Percentiles rank a stretch among this genome's conserved stretches.
These are phyloP conservation scores for Hesperophylax magnus DNA, from an alignment of 1,140 invertebrate genomes.

Conservation along the genomic window DNA sequence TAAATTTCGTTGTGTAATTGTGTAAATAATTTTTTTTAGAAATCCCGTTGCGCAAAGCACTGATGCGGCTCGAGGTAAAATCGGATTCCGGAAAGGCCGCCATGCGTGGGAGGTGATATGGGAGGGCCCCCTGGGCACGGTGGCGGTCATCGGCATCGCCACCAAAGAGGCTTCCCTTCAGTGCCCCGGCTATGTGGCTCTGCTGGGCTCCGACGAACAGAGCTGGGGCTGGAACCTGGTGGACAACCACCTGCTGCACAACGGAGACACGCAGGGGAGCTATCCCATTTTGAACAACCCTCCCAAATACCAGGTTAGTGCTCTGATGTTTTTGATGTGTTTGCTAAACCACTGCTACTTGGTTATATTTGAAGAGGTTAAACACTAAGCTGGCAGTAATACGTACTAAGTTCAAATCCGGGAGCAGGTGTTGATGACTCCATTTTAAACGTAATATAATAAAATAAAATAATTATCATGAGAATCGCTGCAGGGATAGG, in stretches of 20 bases:
- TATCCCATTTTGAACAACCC: slow-evolving; percentile 97
- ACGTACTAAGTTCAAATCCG: no score
- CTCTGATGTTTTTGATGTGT: no score
- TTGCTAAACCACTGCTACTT: no score
- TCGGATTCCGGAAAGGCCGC: slow-evolving; percentile 92
- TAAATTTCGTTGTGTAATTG: no score
- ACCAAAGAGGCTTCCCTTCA: slow-evolving; percentile 93
- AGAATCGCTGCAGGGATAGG: no score
- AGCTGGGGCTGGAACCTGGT: slow-evolving; percentile 99
- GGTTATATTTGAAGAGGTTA: no score
- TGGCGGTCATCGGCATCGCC: slow-evolving; percentile 95
- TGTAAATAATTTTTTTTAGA: slow-evolving; percentile 65
- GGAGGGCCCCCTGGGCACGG: slow-evolving; percentile 97
- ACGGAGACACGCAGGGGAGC: slow-evolving; percentile 95
- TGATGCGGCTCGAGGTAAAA: slow-evolving; percentile 95
- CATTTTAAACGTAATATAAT: no score
- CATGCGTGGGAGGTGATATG: slow-evolving; percentile 99
- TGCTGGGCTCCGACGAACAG: slow-evolving; percentile 95
- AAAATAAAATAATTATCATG: no score
- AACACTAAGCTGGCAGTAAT: no score
- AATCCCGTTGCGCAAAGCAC: slow-evolving; percentile 99
- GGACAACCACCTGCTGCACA: slow-evolving; percentile 97
- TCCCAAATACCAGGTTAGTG: slow-evolving; percentile 93
- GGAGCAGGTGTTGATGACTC: no score
- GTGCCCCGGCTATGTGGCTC: slow-evolving; percentile 94